Evolutionary conservation across 2,888 invertebrate species (phyloP).

Genomic region (Sabatieria punctata): DNA sequence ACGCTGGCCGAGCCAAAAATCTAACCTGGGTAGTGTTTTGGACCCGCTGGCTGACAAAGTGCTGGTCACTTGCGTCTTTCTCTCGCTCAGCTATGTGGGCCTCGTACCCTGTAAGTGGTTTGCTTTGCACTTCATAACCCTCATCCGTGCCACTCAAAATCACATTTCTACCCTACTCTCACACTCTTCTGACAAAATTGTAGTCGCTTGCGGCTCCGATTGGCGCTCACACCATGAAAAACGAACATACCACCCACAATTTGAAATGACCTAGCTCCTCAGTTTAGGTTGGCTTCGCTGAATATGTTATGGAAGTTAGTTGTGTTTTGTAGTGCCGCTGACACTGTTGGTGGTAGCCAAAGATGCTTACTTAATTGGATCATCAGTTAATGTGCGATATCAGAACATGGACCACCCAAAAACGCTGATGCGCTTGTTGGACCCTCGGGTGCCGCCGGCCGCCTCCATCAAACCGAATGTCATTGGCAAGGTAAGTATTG

Average conservation of each 20-base stretch:
- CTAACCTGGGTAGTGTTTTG: conserved; percentile 78
- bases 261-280: too few species aligned
- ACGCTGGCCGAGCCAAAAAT: conserved; percentile 70
- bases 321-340: conserved; percentile 31
- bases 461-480: conserved; percentile 77
- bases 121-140: too few species aligned
- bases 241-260: too few species aligned
- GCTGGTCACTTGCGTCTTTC: conserved; percentile 66
- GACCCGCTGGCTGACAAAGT: conserved; percentile 96
- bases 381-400: conserved; percentile 77
- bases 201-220: too few species aligned
- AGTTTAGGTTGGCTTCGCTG: too few species aligned
- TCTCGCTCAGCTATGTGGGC: conserved; percentile 64
- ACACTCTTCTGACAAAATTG: too few species aligned
- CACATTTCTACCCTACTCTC: too few species aligned
- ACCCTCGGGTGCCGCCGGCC: conserved; percentile 42
- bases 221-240: too few species aligned
- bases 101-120: too few species aligned
- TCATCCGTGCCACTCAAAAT: too few species aligned
- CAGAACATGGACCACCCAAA: background rate
- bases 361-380: conserved; percentile 60
- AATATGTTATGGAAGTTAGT: too few species aligned
- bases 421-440: background rate
- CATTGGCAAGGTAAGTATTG: conserved; percentile 64
- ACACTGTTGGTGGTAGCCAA: conserved; percentile 65